Evolutionary conservation across 2,888 invertebrate genomes (phyloP), one percentile per base, ranked within the genome.

Genomic region (Gerris lacustris): DNA sequence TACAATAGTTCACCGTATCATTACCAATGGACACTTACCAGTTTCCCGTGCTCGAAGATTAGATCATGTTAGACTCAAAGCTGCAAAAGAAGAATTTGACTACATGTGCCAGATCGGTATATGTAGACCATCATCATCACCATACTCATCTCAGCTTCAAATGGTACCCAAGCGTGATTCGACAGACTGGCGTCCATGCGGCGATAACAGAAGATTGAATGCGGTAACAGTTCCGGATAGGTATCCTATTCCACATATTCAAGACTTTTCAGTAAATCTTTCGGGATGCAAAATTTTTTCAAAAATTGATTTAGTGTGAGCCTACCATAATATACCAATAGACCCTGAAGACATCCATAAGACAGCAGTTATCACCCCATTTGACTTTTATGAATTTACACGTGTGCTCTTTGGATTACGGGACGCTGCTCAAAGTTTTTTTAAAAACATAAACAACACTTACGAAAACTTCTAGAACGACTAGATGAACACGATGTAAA

Each of bases 241-340:
- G 6, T 78, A 78, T 63, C 78, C 78, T 0, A 70, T 78, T 6
- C 77, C 77, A 2, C 76, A 77, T 64, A 72, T 77, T 11, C 72
- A 77, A 17, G 78, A 79, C 69, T 76, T 77, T 62, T 31, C 73
- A 1, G 66, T 68, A 2, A 55, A 66, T 0, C 69, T 79, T 2
- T 44, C 69, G 18, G 75, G 75, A 0, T 75, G 73, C 67, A 73
- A 63, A 11, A 67, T 76, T 6, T 77, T 76, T 68, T 74, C 75
- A 0, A 74, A 69, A 66, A 55, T 77, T 0, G 76, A 76, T 72
- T 67, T 77, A 7, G 67, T 73, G 0, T 47, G 73, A 6, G 78
- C 77, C 0, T 79, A 74, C 69, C 73, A 78, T 63, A 77, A 77
- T 67, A 77, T 79, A 6, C 78, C 77, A 0, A 73, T 74, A 67